Base-by-base conservation (phyloP, 2,113 vertebrate genomes). In the Petrocephalus microphthalmus region DNA sequence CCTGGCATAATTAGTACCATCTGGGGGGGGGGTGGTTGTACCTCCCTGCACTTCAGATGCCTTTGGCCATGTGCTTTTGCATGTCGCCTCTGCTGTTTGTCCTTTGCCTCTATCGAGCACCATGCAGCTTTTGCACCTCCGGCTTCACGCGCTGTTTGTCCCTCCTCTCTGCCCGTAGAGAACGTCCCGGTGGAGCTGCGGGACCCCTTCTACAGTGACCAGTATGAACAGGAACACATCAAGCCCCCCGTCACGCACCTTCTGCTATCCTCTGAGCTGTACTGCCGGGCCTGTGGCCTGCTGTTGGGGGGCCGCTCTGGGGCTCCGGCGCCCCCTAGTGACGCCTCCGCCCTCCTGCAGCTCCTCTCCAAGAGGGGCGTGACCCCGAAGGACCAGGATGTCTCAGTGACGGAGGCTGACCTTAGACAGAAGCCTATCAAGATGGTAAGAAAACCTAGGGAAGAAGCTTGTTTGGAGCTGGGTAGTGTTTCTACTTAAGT, bases 151-250 rank as follows among this genome's bases (percentile, higher is more conserved):
- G 87, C 88, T 91, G 86, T 92, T 74, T 89, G 37, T 90, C 74
- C 83, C 51, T 88, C 11, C 22, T 89, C 85, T 91, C 1, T 57
- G 45, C 42, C 87, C 64, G 10, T 90, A 97, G 97, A 98, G 87
- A 96, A 96, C 10, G 95, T 98, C 86, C 97, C 97, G 0, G 93
- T 93, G 67, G 97, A 98, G 93, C 95, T 98, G 89, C 95, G 95
- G 88, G 96, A 97, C 78, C 97, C 97, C 17, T 98, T 98, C 94
- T 98, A 98, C 93, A 96, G 95, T 0, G 97, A 98, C 93, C 97
- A 98, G 93, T 98, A 98, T 37, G 97, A 97, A 60, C 97, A 98
- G 93, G 97, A 98, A 91, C 97, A 98, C 88, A 95, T 98, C 88
- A 98, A 98, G 93, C 97, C 97, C 0, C 97, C 97, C 0, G 96